Conservation (phyloP, 1,140 invertebrate species). For the Geopemphigus sp. region DNA sequence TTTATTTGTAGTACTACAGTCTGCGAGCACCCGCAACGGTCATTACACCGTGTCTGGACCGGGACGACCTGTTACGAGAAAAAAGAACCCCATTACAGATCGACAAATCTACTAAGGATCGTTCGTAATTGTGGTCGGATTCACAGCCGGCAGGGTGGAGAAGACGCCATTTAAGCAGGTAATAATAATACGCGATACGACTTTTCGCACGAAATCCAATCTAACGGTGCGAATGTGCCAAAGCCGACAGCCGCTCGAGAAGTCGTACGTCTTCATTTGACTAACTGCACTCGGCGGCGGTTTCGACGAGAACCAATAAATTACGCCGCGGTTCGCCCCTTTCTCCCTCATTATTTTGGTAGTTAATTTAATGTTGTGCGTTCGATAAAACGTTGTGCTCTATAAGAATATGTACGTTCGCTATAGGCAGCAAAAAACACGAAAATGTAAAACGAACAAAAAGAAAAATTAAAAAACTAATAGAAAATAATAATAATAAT, state of each 20-base stretch:
- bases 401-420: background rate
- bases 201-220: background rate
- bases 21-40: too few species aligned
- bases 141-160: too few species aligned
- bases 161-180: background rate
- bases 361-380: background rate
- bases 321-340: background rate
- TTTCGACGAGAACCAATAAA: constrained; percentile 7
- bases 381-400: background rate
- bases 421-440: background rate
- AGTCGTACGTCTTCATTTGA: background rate
- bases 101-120: too few species aligned
- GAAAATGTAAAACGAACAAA: background rate
- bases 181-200: background rate
- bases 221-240: background rate
- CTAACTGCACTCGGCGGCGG: background rate
- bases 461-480: background rate
- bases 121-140: too few species aligned
- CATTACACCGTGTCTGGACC: too few species aligned
- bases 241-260: background rate
- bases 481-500: too few species aligned
- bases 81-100: too few species aligned
- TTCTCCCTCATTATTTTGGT: too few species aligned
- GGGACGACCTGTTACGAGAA: too few species aligned
- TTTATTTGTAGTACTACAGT: too few species aligned